A percentile compares a stretch with the other conserved stretches of the same genome.
Conservation (phyloP, 2,113 vertebrate genomes). For the Alouatta palliata region DNA sequence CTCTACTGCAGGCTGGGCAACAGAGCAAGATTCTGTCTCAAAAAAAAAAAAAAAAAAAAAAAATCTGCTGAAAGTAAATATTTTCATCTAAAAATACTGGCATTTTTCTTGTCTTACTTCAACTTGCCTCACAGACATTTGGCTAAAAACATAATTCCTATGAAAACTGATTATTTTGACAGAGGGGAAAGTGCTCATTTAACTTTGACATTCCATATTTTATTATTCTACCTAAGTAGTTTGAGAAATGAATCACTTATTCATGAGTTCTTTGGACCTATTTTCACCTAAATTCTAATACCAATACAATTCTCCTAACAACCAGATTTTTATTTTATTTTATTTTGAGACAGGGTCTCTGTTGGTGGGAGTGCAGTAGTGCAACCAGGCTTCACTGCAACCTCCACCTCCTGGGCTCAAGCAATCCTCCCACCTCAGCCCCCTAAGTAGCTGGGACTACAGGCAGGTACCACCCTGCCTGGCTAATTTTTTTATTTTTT, state of each 20-base stretch:
- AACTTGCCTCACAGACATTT: background rate
- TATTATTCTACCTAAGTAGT: background rate
- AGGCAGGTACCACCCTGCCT: too few relatives aligned
- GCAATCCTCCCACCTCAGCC: too few relatives aligned
- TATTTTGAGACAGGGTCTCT: background rate
- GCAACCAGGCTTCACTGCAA: too few relatives aligned
- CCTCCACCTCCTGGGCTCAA: too few relatives aligned
- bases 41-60: too few relatives aligned
- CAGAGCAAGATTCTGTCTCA: too few relatives aligned
- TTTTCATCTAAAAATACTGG: slow-evolving; percentile 19
- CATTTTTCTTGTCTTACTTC: slow-evolving; percentile 1
- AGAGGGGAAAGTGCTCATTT: background rate
- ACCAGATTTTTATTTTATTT: too few relatives aligned
- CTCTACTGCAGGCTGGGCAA: too few relatives aligned
- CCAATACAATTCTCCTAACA: background rate
- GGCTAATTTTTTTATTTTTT: too few relatives aligned
- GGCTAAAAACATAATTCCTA: background rate
- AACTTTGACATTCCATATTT: background rate
- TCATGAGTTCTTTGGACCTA: background rate
- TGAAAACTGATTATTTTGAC: background rate
- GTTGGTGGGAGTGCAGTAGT: too few relatives aligned
- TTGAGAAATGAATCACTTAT: background rate
- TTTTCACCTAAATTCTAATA: slow-evolving; percentile 32
- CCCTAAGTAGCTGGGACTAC: too few relatives aligned
- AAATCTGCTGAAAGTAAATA: background rate